These are phyloP conservation scores for Synanthedon tipuliformis DNA, from an alignment of 2,888 invertebrate species.

Conservation along the genomic window DNA sequence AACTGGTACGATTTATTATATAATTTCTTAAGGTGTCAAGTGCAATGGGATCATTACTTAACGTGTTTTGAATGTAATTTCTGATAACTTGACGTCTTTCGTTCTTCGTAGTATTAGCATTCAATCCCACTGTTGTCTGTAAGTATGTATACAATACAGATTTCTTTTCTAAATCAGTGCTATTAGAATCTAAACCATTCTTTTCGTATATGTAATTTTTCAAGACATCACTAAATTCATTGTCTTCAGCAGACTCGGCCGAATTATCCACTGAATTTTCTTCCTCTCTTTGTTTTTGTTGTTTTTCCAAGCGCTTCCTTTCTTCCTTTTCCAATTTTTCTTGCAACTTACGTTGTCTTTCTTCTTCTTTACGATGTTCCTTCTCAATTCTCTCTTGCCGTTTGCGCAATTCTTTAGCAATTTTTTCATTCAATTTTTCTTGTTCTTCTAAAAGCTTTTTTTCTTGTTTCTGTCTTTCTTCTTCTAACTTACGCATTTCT, in stretches of 20 bases:
- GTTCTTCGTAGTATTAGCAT: conserved; percentile 39
- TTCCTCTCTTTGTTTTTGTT: conserved; percentile 16
- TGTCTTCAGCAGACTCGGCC: conserved; percentile 27
- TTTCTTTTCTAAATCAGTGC: conserved; percentile 38
- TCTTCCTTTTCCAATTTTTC: conserved; percentile 5
- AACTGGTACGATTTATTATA: conserved; percentile 36
- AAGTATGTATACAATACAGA: conserved; percentile 37
- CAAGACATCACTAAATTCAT: conserved; percentile 53
- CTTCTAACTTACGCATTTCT: conserved; percentile 13
- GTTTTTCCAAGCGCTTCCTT: conserved; percentile 9
- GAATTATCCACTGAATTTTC: conserved; percentile 12
- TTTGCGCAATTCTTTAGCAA: conserved; percentile 16
- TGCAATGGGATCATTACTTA: conserved; percentile 25
- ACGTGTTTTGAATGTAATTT: conserved; percentile 34
- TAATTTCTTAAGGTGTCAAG: conserved; percentile 33
- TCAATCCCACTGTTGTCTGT: conserved; percentile 42
- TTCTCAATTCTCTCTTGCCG: conserved; percentile 18
- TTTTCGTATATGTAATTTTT: conserved; percentile 44
- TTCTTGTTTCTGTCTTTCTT: conserved; percentile 17
- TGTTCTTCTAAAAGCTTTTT: conserved; percentile 27
- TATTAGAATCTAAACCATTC: conserved; percentile 36
- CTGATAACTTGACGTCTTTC: conserved; percentile 49
- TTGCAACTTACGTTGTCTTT: conserved; percentile 8
- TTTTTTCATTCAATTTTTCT: conserved; percentile 15
- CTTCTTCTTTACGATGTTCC: conserved; percentile 21